Evolutionary conservation across 1,140 invertebrate species (phyloP), one percentile per base, ranked within the genome.

Genomic region (Mylabris phalerata): DNA sequence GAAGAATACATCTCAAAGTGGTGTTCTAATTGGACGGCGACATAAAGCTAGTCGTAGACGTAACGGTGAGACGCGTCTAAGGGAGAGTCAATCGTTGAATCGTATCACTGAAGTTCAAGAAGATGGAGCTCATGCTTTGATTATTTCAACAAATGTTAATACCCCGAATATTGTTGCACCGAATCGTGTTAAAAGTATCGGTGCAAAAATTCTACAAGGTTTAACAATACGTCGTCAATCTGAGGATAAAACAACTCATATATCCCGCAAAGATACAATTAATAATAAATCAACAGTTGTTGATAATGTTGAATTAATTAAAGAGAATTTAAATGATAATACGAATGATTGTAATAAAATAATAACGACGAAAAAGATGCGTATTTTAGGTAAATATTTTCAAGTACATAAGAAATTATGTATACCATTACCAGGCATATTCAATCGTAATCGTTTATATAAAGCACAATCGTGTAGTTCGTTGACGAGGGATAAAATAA

Each of bases 41-140:
- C 78, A 80, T 69, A 78, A 82, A 51, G 75, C 78, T 2, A 79
- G 79, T 26, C 70, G 82, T 50, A 77, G 85, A 60, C 75, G 83
- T 60, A 75, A 77, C 9, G 79, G 81, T 1, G 85, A 89, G 66
- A 86, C 85, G 2, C 77, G 87, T 3, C 74, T 90, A 13, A 75
- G 88, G 5, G 88, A 90, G 74, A 89, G 86, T 66, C 88, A 90
- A 65, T 90, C 88, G 6, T 72, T 92, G 24, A 90, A 92, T 71
- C 79, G 88, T 26, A 91, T 92, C 42, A 89, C 88, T 9, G 88
- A 90, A 73, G 85, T 87, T 10, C 84, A 87, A 66, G 86, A 87
- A 74, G 78, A 71, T 27, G 64, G 60, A 9, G 60, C 65, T 9
- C 69, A 71, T 43, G 59, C 66, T 13, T 43, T 71, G 38, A 61